Evolutionary conservation across 1,140 invertebrate genomes (phyloP).

Genomic region (Drosophila willistoni): DNA sequence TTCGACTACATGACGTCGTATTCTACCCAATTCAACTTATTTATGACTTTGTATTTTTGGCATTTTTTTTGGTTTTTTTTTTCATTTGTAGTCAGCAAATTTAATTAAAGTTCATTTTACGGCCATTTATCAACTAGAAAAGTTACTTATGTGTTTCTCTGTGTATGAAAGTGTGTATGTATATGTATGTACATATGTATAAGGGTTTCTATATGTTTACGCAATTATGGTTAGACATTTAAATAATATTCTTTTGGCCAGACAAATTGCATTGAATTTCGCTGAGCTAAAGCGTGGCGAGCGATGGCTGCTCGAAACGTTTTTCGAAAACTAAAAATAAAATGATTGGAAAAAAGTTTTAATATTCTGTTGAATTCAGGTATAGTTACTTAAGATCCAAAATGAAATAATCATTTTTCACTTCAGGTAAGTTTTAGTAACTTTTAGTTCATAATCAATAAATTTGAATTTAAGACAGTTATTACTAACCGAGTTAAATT

Average conservation of each 20-base stretch:
- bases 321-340: background rate
- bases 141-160: constrained; percentile 13
- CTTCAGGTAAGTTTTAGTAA: no score
- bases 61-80: background rate
- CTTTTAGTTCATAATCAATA: no score
- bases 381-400: no score
- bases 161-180: background rate
- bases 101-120: constrained; percentile 70
- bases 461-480: no score
- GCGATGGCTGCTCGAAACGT: background rate
- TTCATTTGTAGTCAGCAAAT: constrained; percentile 46
- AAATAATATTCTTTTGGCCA: constrained; percentile 53
- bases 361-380: no score
- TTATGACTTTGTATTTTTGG: constrained; percentile 48
- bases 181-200: constrained; percentile 13
- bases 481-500: no score
- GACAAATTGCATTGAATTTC: constrained; percentile 47
- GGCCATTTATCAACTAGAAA: constrained; percentile 53
- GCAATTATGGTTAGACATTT: constrained; percentile 50
- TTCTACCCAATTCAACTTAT: constrained; percentile 55
- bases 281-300: background rate
- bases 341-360: no score
- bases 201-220: constrained; percentile 19
- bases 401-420: no score
- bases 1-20: constrained; percentile 37